Evolutionary conservation across 2,113 vertebrate species (phyloP), one percentile per base, ranked within the genome.

Genomic region (Clarias magur): DNA sequence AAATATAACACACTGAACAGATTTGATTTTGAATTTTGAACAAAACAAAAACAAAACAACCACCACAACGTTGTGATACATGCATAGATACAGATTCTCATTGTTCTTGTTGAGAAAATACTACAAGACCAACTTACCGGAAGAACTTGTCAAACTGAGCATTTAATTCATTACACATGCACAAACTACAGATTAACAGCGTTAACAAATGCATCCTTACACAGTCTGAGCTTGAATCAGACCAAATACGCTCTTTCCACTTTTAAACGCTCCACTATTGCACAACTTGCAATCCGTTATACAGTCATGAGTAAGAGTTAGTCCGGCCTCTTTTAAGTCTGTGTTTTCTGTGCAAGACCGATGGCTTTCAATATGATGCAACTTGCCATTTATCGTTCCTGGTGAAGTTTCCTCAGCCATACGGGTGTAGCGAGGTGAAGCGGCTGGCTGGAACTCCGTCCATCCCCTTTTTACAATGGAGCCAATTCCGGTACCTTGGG

Each of bases 221-320:
- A 9, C 48, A 8, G 48, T 48, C 48, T 48, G 7, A 48, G 48
- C 7, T 7, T 48, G 7, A 48, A 57, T 54, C 67, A 57, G 25
- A 75, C 0, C n/a, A 30, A 63, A 59, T 53, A 72, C 7, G 25
- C 21, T 10, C 8, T 11, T 4, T 81, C 34, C 19, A 0, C 30
- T 23, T 38, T 42, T 16, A 30, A 21, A 59, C 76, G 23, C 53
- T 83, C 88, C 53, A 76, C 42, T 68, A 54, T 89, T 89, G 54
- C 80, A 53, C 72, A 89, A 89, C 27, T 63, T 85, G 59, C 42
- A 70, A 42, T 42, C 27, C 23, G 34, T 25, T 65, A 19, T 6
- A 73, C 48, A 48, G 7, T 8, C 48, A 48, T 48, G 48, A 8
- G 48, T 48, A 48, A 48, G 48, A 48, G 48, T 48, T 48, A 48